Base-by-base conservation (phyloP, 2,797 vertebrate species). In the Glossophaga mutica region DNA sequence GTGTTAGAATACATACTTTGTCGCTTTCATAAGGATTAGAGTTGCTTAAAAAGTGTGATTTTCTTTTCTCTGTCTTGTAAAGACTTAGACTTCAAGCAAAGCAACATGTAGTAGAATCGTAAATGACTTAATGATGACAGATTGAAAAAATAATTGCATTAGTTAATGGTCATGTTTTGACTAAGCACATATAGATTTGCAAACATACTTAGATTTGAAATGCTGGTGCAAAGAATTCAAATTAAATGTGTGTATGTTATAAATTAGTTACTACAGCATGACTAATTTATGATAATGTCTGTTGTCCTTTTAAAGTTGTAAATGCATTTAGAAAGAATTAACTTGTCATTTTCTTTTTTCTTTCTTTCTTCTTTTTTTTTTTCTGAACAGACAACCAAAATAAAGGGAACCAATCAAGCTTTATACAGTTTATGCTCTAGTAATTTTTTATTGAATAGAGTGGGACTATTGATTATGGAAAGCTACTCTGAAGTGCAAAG, bases 391-490 rank as follows among this genome's bases (percentile, higher is more conserved):
- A 91, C 0, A 14, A 96, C 93, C 91, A 97, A 97, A 98, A 98
- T 94, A 97, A 96, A 98, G 97, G 95, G 95, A 94, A 11, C 88
- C 85, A 24, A 96, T 95, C 77, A 89, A 95, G 96, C 91, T 92
- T 96, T 86, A 82, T 71, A 90, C 67, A 92, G 94, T 94, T 96
- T 95, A 95, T 65, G 91, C 89, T 96, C 96, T 83, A 91, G 89
- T 94, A 98, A 98, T 97, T 98, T 98, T 97, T 97, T 98, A 97
- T 97, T 95, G 92, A 90, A 52, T 82, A 87, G 48, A 95, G 70
- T 94, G 59, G 73, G 46, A 94, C 95, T 98, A 98, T 98, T 97
- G 98, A 98, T 98, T 98, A 96, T 93, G 83, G 96, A 96, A 97
- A 96, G 95, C 91, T 96, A 97, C 32, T 92, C 91, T 96, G 94